Evolutionary conservation across 2,113 vertebrate species (phyloP).

Genomic region (Ginglymostoma cirratum): DNA sequence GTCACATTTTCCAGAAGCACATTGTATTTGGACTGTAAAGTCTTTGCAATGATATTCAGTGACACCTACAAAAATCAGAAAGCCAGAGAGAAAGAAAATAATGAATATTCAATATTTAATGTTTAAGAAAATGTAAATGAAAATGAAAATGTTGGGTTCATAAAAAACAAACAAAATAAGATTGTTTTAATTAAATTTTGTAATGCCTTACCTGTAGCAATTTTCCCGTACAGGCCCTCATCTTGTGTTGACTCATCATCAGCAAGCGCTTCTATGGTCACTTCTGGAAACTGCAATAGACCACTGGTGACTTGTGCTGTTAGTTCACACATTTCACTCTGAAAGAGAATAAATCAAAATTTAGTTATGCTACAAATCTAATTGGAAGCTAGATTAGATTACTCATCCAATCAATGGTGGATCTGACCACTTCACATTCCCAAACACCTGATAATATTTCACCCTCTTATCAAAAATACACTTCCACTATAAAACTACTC

Average conservation of each 20-base stretch:
- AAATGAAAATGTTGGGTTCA: background rate
- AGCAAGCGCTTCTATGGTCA: constrained; percentile 75
- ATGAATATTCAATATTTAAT: background rate
- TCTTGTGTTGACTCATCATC: constrained; percentile 77
- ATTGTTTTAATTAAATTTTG: background rate
- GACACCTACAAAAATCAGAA: background rate
- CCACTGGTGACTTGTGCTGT: constrained; percentile 80
- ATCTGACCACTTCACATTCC: too few relatives aligned
- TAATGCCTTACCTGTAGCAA: constrained; percentile 70
- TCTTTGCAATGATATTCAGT: background rate
- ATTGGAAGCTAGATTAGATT: too few relatives aligned
- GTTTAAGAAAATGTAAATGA: background rate
- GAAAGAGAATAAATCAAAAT: constrained; percentile 37
- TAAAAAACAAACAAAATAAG: background rate
- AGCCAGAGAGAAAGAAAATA: background rate
- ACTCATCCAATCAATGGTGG: too few relatives aligned
- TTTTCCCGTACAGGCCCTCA: constrained; percentile 72
- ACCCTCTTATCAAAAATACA: too few relatives aligned
- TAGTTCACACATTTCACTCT: constrained; percentile 75
- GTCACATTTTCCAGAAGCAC: background rate
- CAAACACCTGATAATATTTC: too few relatives aligned
- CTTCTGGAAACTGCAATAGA: constrained; percentile 80
- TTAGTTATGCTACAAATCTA: background rate
- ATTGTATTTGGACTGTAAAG: background rate
- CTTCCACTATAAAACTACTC: too few relatives aligned